phyloP scores from a whole-genome alignment of 1,140 invertebrate genomes.

The Bombus superbus region DNA sequence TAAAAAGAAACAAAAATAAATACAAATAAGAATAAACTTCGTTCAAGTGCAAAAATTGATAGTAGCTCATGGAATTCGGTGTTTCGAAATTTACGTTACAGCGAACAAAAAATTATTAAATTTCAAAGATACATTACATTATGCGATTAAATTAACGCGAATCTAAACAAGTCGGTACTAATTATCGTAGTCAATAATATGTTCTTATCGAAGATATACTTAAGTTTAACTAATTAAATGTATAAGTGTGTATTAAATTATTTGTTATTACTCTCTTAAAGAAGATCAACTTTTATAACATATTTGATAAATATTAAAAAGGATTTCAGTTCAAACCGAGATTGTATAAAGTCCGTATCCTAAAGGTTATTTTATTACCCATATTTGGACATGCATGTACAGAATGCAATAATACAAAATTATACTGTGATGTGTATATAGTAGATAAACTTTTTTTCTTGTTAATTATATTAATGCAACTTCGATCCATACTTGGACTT shows the following conservation, averaged over 20 bases:
- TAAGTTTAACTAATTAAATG: neutral
- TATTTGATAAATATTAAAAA: neutral
- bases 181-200: neutral
- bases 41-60: neutral
- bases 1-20: slow-evolving; percentile 72
- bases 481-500: slow-evolving; percentile 33
- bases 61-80: slow-evolving; percentile 58
- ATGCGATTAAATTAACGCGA: slow-evolving; percentile 55
- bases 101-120: slow-evolving; percentile 7
- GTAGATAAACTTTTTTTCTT: neutral
- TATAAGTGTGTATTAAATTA: neutral
- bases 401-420: neutral
- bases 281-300: neutral
- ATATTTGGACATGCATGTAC: slow-evolving; percentile 27
- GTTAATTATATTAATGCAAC: slow-evolving; percentile 4
- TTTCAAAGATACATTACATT: slow-evolving; percentile 60
- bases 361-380: neutral
- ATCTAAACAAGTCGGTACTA: slow-evolving; percentile 51
- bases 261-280: neutral
- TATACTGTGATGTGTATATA: neutral
- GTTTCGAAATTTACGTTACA: slow-evolving; percentile 58
- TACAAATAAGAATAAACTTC: neutral
- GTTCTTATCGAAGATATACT: neutral
- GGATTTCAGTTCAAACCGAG: neutral
- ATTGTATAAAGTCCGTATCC: neutral